These are phyloP conservation scores for Xiphydria camelus DNA, from an alignment of 2,888 invertebrate species.

Conservation along the genomic window DNA sequence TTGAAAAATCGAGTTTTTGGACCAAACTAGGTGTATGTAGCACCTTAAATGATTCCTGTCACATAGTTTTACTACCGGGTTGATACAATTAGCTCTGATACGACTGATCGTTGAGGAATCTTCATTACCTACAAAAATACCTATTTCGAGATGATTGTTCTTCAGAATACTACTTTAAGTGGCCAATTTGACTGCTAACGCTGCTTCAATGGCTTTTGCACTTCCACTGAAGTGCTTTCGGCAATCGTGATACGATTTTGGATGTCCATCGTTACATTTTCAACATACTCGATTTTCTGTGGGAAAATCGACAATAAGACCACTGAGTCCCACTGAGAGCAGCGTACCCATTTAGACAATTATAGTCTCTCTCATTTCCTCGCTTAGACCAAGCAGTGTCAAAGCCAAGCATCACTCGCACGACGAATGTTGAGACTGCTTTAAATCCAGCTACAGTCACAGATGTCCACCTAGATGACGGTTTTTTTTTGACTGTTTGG, in stretches of 20 bases:
- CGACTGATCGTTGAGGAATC: slow-evolving; percentile 15
- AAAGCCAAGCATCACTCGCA: not conserved
- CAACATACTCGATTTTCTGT: slow-evolving; percentile 4
- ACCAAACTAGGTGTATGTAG: no score
- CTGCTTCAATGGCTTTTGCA: slow-evolving; percentile 20
- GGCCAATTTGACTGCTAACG: slow-evolving; percentile 9
- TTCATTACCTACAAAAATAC: slow-evolving; percentile 17
- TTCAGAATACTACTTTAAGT: slow-evolving; percentile 3
- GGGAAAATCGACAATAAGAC: slow-evolving; percentile 5
- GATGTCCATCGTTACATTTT: not conserved
- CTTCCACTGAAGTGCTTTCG: no score
- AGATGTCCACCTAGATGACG: no score
- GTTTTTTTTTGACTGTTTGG: no score
- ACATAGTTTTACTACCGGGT: slow-evolving; percentile 3
- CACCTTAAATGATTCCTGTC: slow-evolving; percentile 15
- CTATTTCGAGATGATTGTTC: slow-evolving; percentile 11
- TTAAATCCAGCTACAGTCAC: no score
- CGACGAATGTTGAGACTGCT: no score
- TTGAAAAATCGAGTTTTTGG: no score
- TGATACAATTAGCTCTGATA: slow-evolving; percentile 3
- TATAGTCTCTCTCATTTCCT: no score
- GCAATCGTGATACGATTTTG: slow-evolving; percentile 17
- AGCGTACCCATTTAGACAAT: slow-evolving; percentile 7
- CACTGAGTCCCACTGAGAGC: slow-evolving; percentile 1
- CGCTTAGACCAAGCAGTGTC: slow-evolving; percentile 7